Percentiles rank a stretch among this genome's conserved stretches.
phyloP scores from a whole-genome alignment of 2,888 invertebrate species.

The Drosophila pegasa region DNA sequence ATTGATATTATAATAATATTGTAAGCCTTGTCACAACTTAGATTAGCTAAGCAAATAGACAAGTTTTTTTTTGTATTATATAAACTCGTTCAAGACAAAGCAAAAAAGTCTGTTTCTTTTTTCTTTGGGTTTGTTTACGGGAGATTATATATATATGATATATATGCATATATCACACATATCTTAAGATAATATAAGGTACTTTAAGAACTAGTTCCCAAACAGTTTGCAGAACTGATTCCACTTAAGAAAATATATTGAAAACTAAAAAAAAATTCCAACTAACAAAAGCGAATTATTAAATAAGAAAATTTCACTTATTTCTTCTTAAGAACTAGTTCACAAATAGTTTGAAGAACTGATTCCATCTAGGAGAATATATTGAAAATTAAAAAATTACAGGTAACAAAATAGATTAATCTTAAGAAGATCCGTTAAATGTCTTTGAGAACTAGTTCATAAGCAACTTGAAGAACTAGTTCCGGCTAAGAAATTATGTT shows the following conservation, averaged over 20 bases:
- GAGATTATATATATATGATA: not conserved
- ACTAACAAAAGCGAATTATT: too few relatives aligned
- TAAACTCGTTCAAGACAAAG: not conserved
- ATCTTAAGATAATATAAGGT: too few relatives aligned
- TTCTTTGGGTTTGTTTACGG: not conserved
- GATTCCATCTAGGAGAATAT: too few relatives aligned
- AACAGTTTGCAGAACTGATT: too few relatives aligned
- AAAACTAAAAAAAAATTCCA: too few relatives aligned
- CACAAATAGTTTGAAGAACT: too few relatives aligned
- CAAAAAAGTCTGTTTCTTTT: not conserved
- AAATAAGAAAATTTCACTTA: not conserved
- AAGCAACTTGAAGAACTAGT: not conserved
- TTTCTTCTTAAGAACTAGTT: not conserved
- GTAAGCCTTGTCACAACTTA: not conserved
- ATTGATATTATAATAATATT: conserved; percentile 2
- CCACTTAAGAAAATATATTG: too few relatives aligned
- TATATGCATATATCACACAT: not conserved
- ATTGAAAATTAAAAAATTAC: too few relatives aligned
- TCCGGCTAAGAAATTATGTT: not conserved
- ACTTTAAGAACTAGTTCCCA: not conserved
- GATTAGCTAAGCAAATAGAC: not conserved
- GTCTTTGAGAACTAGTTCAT: not conserved
- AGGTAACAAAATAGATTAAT: too few relatives aligned
- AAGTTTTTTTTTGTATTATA: not conserved
- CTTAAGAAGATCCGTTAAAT: not conserved